Evolutionary conservation across 2,113 vertebrate genomes (phyloP).

Genomic region (Petaurus breviceps): DNA sequence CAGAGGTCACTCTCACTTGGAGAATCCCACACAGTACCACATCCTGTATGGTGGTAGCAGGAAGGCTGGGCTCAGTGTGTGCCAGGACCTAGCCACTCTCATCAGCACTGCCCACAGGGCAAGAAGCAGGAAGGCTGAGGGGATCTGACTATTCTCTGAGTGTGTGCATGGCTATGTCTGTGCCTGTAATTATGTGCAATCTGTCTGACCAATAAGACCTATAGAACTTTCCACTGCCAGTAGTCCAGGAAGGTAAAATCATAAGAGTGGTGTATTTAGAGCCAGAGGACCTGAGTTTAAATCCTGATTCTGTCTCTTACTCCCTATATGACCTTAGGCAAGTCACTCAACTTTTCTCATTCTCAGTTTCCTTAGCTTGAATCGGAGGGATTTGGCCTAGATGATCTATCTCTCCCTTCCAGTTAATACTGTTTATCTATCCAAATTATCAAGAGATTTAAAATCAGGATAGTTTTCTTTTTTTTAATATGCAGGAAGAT

Average conservation of each 20-base stretch:
- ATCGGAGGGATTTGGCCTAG: neutral
- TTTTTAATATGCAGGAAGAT: neutral
- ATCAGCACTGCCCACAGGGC: neutral
- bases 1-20: neutral
- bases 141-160: neutral
- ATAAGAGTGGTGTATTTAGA: neutral
- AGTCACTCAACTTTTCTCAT: neutral
- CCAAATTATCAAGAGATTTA: neutral
- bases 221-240: neutral
- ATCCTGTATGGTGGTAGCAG: neutral
- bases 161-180: neutral
- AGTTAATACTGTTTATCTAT: neutral
- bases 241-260: neutral
- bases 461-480: neutral
- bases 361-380: neutral
- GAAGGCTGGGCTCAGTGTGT: neutral
- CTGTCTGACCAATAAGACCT: neutral
- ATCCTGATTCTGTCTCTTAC: neutral
- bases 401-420: neutral
- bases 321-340: neutral
- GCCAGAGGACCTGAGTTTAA: neutral
- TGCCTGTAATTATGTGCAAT: neutral
- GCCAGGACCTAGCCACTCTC: neutral
- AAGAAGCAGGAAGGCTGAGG: neutral
- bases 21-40: neutral